phyloP scores from a whole-genome alignment of 2,888 invertebrate genomes.

The Agonopterix subpropinquella region DNA sequence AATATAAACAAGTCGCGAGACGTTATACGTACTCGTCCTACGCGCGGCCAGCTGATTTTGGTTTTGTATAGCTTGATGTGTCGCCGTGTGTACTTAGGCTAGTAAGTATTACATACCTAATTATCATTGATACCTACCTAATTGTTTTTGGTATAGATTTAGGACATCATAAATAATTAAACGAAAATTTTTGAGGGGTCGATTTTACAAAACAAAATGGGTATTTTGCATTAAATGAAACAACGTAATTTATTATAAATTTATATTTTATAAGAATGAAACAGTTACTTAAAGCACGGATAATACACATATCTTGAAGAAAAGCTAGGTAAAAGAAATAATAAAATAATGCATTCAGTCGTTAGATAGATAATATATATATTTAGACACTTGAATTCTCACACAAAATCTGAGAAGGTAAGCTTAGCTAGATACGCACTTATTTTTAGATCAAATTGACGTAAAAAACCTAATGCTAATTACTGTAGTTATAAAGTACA shows the following conservation, averaged over 20 bases:
- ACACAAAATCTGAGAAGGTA: not conserved
- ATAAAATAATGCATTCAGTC: not conserved
- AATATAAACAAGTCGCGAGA: too few relatives aligned
- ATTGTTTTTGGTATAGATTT: too few relatives aligned
- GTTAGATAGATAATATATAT: not conserved
- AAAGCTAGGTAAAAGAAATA: constrained; percentile 27
- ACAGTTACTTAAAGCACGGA: constrained; percentile 43
- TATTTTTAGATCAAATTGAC: constrained; percentile 10
- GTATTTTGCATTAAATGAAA: constrained; percentile 20
- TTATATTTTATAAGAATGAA: constrained; percentile 53
- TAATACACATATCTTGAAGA: constrained; percentile 28
- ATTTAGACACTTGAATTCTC: not conserved
- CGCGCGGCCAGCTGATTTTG: too few relatives aligned
- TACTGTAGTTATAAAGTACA: constrained; percentile 6
- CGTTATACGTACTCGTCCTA: too few relatives aligned
- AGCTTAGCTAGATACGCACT: not conserved
- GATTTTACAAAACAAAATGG: too few relatives aligned
- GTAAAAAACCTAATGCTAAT: constrained; percentile 40
- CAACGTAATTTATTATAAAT: constrained; percentile 32
- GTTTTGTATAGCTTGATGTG: too few relatives aligned
- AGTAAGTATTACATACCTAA: too few relatives aligned
- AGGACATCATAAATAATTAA: too few relatives aligned
- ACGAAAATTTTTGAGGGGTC: too few relatives aligned
- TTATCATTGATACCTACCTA: too few relatives aligned
- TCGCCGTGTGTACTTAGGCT: too few relatives aligned